Base-by-base conservation (phyloP, 2,888 invertebrate genomes). In the Microplitis manilae region DNA sequence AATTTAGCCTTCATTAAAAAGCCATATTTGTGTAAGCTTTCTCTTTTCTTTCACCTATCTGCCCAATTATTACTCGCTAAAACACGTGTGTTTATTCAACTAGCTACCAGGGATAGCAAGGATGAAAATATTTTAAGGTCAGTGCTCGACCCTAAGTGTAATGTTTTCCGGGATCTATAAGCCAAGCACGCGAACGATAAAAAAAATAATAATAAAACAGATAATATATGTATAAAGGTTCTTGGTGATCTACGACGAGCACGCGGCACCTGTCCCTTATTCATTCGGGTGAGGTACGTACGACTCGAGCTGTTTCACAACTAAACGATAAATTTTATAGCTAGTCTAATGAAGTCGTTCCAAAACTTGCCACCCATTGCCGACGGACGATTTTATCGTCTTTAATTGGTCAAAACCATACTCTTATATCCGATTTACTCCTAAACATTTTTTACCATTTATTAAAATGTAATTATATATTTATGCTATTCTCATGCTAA, bases 331-430 rank as follows among this genome's bases (percentile, higher is more conserved):
- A 86, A 86, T 87, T 88, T 88, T 87, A 87, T 85, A 85, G 85
- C 84, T 86, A 84, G 87, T 87, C 87, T 88, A 88, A 88, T 88
- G 88, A 88, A 88, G 88, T 85, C 81, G 81, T 83, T 83, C 81
- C 81, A 79, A 80, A 80, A 81, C 75, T 81, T 75, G 78, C 80
- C 79, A 82, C 73, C 81, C 83, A 83, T 74, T 73, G 83, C 83
- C 84, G 80, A 82, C 85, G 85, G 81, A 82, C 81, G 86, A 88
- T 87, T 85, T 87, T 88, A 88, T 87, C 87, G 84, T 78, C 82
- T 83, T 88, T 88, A 87, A 88, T 88, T 88, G 86, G 86, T 83
- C 86, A 83, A 50, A 86, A 83, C 84, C 82, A 84, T 87, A 86
- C 86, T 85, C 86, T 84, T 84, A 84, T 83, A 77, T 75, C 80